These are phyloP conservation scores for Drosophila auraria DNA, from an alignment of 1,140 invertebrate genomes.

Conservation along the genomic window DNA sequence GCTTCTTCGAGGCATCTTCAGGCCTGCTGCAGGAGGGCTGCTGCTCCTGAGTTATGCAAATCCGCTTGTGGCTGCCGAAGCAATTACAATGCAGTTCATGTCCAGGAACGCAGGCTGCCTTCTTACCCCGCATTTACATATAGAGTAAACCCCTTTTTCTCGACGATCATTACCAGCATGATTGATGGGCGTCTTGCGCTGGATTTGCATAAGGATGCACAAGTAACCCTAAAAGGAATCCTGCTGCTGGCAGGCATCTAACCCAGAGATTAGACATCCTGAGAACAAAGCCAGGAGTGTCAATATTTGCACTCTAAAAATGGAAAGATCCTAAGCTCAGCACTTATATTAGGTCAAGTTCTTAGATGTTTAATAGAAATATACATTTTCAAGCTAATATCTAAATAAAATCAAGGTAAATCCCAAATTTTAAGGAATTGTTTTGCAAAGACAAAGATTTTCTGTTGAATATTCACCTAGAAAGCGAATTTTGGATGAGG, in stretches of 20 bases:
- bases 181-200: slow-evolving; percentile 58
- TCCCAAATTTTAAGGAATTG: too few species aligned
- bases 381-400: too few species aligned
- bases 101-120: slow-evolving; percentile 28
- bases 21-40: background rate
- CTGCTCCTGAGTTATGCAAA: slow-evolving; percentile 40
- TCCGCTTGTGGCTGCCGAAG: slow-evolving; percentile 49
- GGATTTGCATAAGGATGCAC: slow-evolving; percentile 57
- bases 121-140: slow-evolving; percentile 43
- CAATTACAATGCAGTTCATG: slow-evolving; percentile 73
- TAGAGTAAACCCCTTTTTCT: slow-evolving; percentile 9
- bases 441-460: background rate
- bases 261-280: slow-evolving; percentile 45
- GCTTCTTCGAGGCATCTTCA: background rate
- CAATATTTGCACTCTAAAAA: slow-evolving; percentile 52
- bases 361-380: background rate
- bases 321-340: background rate
- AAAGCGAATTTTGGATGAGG: background rate
- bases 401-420: too few species aligned
- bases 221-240: slow-evolving; percentile 17
- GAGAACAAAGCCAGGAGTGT: slow-evolving; percentile 66
- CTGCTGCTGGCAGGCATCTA: slow-evolving; percentile 35
- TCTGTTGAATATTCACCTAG: background rate
- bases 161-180: slow-evolving; percentile 62
- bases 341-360: background rate